Conservation (phyloP, 2,888 invertebrate genomes). For the Adela reaumurella region DNA sequence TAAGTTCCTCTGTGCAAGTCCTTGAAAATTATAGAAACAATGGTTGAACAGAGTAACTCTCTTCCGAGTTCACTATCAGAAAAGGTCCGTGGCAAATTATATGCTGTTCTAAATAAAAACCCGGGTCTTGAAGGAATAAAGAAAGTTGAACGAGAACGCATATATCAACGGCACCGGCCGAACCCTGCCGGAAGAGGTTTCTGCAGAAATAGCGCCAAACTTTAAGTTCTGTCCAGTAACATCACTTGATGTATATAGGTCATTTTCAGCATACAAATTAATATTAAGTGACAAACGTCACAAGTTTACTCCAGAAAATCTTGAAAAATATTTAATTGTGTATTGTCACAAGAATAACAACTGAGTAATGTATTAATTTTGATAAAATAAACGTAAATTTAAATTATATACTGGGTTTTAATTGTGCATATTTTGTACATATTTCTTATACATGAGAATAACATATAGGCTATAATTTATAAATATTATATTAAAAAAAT, state of each 20-base stretch:
- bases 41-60: slow-evolving; percentile 3
- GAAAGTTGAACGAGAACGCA: slow-evolving; percentile 1
- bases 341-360: neutral
- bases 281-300: slow-evolving; percentile 2
- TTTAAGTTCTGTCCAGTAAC: slow-evolving; percentile 1
- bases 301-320: slow-evolving; percentile 3
- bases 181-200: slow-evolving; percentile 1
- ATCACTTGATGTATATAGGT: slow-evolving; percentile 4
- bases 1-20: neutral
- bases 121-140: neutral
- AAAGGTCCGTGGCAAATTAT: slow-evolving; percentile 2
- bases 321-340: slow-evolving; percentile 4
- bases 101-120: slow-evolving; percentile 4
- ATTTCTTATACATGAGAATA: too few relatives aligned
- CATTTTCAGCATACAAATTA: slow-evolving; percentile 4
- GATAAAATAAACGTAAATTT: neutral
- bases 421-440: slow-evolving; percentile 4
- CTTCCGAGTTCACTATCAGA: slow-evolving; percentile 5
- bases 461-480: too few relatives aligned
- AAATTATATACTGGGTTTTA: neutral
- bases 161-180: slow-evolving; percentile 3
- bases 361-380: neutral
- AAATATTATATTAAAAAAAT: too few relatives aligned
- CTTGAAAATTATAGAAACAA: neutral
- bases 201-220: slow-evolving; percentile 4